A percentile compares a stretch with the other conserved stretches of the same genome.
Conservation (phyloP, 2,113 vertebrate genomes). For the Aythya baeri region DNA sequence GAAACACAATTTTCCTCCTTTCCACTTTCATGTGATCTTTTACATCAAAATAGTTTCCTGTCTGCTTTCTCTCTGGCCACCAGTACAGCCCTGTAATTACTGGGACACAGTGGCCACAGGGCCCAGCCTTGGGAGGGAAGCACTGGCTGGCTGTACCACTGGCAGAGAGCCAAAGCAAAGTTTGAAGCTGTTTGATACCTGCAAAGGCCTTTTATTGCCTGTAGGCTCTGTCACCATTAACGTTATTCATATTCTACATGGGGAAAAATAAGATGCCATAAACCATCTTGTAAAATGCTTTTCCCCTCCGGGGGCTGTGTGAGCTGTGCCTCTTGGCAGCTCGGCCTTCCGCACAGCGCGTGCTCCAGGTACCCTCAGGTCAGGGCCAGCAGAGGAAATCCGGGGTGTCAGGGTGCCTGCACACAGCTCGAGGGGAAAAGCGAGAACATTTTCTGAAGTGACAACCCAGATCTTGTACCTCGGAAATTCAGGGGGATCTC, state of each 20-base stretch:
- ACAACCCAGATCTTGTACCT: accelerated
- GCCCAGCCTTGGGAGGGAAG: neutral
- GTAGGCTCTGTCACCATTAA: slow-evolving; percentile 35
- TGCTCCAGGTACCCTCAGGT: neutral
- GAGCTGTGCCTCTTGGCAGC: neutral
- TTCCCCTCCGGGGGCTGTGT: neutral
- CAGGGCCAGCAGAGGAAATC: accelerated
- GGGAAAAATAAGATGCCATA: neutral
- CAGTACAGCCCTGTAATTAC: neutral
- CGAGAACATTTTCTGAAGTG: neutral
- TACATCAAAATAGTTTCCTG: neutral
- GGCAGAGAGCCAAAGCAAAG: slow-evolving; percentile 46
- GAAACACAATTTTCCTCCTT: neutral
- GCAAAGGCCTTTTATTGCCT: slow-evolving; percentile 47
- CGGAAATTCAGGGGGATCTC: neutral
- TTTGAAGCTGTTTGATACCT: slow-evolving; percentile 47
- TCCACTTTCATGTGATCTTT: neutral
- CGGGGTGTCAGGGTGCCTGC: neutral
- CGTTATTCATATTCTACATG: neutral
- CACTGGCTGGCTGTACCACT: slow-evolving; percentile 5
- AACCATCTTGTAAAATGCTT: neutral
- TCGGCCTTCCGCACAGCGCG: neutral
- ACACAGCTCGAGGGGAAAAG: accelerated
- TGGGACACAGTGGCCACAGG: neutral
- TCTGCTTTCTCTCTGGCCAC: slow-evolving; percentile 1